Evolutionary conservation across 2,888 invertebrate genomes (phyloP), one percentile per base, ranked within the genome.

Genomic region (Macrosiphum euphorbiae): DNA sequence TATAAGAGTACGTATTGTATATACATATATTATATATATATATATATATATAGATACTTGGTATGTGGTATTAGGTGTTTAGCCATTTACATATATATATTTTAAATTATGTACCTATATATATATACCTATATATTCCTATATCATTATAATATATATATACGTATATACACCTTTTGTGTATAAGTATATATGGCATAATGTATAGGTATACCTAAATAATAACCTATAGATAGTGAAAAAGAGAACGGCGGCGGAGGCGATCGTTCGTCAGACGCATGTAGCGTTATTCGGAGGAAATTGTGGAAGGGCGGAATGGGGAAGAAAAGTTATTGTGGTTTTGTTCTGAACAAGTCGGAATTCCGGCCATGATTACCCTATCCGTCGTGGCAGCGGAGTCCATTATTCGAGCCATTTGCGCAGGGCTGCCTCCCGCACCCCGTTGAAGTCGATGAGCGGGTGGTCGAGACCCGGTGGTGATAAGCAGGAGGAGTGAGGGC

Each of bases 401-500:
- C 94, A 94, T 94, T 94, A 94, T 94, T 94, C 85, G 89, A 90
- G 93, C 89, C 84, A 47, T 90, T 90, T 86, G 85, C 93, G 47
- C 86, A 61, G 67, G 88, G 78, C 55, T 41, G 20, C 35, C 8
- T 20, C 50, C 41, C 41, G 55, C n/a, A 24, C 35, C 35, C 35
- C 20, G 78, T 20, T 41, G 20, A 10, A 20, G 35, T 55, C 8
- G 78, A 78, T 3, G 35, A 20, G 35, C 78, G 78, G 78, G 78
- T 20, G 78, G 35, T 78, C 35, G 78, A 35, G 78, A 35, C 35
- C 78, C 35, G n/a, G 67, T n/a, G 78, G 35, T 8, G 35, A 67
- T 67, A n/a, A 67, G 67, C n/a, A 78, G 20, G 78, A 78, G 78
- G 20, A 61, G n/a, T 61, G 35, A 78, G 78, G 78, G 35, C 28